Percentiles rank a stretch among this genome's conserved stretches.
Conservation (phyloP, 2,113 vertebrate species). For the Dinomys branickii region DNA sequence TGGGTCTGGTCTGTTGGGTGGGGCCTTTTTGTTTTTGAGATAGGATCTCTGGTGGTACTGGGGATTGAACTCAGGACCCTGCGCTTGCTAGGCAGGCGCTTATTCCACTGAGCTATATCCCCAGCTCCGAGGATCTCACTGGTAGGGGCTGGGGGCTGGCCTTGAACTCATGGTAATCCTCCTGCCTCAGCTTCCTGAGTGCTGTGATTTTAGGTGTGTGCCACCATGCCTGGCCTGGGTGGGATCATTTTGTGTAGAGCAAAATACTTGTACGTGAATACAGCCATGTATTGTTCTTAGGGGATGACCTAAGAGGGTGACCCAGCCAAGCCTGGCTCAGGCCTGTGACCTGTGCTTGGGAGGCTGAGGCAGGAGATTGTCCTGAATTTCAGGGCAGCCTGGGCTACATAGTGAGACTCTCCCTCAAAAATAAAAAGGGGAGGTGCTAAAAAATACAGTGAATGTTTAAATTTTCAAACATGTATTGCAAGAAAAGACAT, state of each 20-base stretch:
- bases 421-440: neutral
- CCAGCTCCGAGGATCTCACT: too few relatives aligned
- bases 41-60: too few relatives aligned
- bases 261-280: constrained; percentile 17
- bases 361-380: neutral
- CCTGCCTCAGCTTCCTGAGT: neutral
- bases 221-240: neutral
- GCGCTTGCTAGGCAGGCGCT: too few relatives aligned
- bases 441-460: neutral
- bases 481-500: neutral
- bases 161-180: neutral
- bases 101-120: too few relatives aligned
- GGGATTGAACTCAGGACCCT: too few relatives aligned
- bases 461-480: neutral
- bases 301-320: neutral
- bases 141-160: too few relatives aligned
- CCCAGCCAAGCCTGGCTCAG: neutral
- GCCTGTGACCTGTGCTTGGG: neutral
- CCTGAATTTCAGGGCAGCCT: neutral
- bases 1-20: neutral
- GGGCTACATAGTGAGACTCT: neutral
- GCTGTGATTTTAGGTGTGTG: neutral
- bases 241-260: neutral
- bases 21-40: neutral
- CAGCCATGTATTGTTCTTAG: neutral